Evolutionary conservation across 2,888 invertebrate genomes (phyloP).

Genomic region (Lycocerus yunnanus): DNA sequence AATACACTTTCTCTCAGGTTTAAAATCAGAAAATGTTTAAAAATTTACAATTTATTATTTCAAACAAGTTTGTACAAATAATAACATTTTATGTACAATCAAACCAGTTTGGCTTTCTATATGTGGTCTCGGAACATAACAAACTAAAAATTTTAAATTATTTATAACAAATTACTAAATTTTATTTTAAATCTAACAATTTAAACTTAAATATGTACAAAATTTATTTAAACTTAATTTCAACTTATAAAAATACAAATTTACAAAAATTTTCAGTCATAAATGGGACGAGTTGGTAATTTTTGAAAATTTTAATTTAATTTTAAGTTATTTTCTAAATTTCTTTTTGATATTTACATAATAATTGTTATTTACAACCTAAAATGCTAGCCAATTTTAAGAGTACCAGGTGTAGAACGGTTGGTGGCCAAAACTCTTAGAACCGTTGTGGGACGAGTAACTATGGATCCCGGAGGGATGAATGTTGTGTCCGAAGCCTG

Average conservation of each 20-base stretch:
- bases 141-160: neutral
- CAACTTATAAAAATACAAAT: neutral
- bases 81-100: neutral
- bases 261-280: constrained; percentile 2
- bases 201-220: neutral
- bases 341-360: neutral
- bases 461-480: constrained; percentile 30
- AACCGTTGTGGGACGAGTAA: constrained; percentile 20
- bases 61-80: neutral
- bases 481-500: constrained; percentile 36
- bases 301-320: neutral
- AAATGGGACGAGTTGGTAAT: neutral
- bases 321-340: neutral
- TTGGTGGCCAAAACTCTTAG: constrained; percentile 38
- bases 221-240: neutral
- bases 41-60: neutral
- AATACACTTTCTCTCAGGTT: neutral
- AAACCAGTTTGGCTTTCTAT: neutral
- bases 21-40: neutral
- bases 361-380: too few species aligned
- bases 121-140: neutral
- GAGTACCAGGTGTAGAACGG: constrained; percentile 40
- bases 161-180: neutral
- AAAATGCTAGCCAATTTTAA: neutral
- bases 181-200: neutral